Evolutionary conservation across 2,797 vertebrate species (phyloP).

Genomic region (Pygocentrus nattereri): DNA sequence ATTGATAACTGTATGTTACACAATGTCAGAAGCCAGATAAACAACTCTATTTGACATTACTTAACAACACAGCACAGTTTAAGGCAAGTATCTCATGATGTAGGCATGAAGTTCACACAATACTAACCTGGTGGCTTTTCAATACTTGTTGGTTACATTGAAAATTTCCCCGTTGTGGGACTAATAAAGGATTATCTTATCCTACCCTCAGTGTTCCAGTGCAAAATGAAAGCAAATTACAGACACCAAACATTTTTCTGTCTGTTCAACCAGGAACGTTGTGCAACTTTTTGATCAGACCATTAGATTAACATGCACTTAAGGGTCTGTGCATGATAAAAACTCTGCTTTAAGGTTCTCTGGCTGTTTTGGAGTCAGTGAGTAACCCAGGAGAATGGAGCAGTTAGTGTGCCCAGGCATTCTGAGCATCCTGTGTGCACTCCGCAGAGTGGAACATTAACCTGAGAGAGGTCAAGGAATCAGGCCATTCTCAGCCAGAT

Average conservation of each 20-base stretch:
- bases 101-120: too few species aligned
- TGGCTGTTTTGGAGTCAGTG: slow-evolving; percentile 40
- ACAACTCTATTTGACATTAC: too few species aligned
- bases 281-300: background rate
- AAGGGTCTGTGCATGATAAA: background rate
- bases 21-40: too few species aligned
- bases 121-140: too few species aligned
- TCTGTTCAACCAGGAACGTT: background rate
- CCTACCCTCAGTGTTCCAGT: background rate
- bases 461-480: slow-evolving; percentile 51
- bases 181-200: too few species aligned
- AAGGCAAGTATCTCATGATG: too few species aligned
- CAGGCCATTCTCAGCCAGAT: slow-evolving; percentile 32
- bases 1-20: too few species aligned
- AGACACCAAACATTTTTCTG: background rate
- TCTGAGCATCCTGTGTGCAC: slow-evolving; percentile 42
- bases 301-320: slow-evolving; percentile 9
- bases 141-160: too few species aligned
- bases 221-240: background rate
- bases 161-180: too few species aligned
- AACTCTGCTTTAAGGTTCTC: slow-evolving; percentile 38
- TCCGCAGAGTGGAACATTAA: slow-evolving; percentile 57
- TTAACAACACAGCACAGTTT: too few species aligned
- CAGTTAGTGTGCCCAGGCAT: slow-evolving; percentile 47
- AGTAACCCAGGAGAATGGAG: slow-evolving; percentile 47